Base-by-base conservation (phyloP, 2,797 vertebrate genomes). In the Syngnathus acus region DNA sequence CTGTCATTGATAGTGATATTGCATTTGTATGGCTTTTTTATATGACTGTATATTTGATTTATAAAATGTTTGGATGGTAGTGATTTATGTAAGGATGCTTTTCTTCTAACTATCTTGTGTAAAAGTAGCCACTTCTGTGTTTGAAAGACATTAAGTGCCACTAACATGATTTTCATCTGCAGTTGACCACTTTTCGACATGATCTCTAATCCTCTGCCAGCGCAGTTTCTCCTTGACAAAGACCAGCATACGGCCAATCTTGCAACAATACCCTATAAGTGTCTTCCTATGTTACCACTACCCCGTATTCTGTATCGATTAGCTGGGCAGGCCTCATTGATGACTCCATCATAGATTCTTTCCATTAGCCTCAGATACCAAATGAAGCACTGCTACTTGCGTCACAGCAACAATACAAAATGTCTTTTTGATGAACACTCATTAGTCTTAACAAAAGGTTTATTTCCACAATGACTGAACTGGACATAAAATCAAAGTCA, bases 361-460 rank as follows among this genome's bases (percentile, higher is more conserved):
- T 76, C 78, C 84, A 50, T 7, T 63, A 78, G 75, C 85, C 81
- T 80, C 67, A 58, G 72, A 81, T 82, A 85, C 71, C 5, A 2
- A 0, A 38, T 65, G 68, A 83, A 75, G 82, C 65, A 76, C 77
- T 64, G 72, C 74, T 55, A 61, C 61, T 75, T 71, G 62, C 67
- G 73, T 61, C 39, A 17, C 61, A 19, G 65, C 71, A 70, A 74
- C 75, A 78, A 43, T 63, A 55, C 61, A 71, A 77, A 78, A 78
- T 3, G 64, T 71, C 75, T 73, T 76, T 69, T 65, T 64, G 72
- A 71, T 74, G 51, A 74, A 66, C 71, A 55, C 69, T 82, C 85
- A 88, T 85, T 85, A 84, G 78, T 71, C 50, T 32, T 76, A 77
- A 87, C 74, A 70, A 81, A 76, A 69, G 68, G 68, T 78, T 76